These are phyloP conservation scores for Drosophila eugracilis DNA, from an alignment of 1,140 invertebrate species.

Conservation along the genomic window DNA sequence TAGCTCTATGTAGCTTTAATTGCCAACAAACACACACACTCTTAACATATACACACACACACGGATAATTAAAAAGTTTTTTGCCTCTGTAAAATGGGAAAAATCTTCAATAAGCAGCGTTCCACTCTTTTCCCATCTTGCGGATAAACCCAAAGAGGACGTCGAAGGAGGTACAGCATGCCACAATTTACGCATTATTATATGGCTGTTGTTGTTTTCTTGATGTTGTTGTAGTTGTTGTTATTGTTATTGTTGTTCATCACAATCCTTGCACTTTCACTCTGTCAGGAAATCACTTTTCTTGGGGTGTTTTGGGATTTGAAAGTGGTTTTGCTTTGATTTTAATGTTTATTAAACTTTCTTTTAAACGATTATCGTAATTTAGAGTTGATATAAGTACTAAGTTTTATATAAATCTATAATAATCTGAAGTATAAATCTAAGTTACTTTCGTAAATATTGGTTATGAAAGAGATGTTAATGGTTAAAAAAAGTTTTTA, in stretches of 20 bases:
- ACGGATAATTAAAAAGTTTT: slow-evolving; percentile 49
- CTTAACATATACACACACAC: not conserved
- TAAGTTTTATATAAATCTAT: too few species aligned
- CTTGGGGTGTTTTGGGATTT: not conserved
- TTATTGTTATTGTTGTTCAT: slow-evolving; percentile 1
- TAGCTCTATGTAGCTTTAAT: slow-evolving; percentile 50
- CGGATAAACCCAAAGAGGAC: slow-evolving; percentile 14
- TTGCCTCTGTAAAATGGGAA: slow-evolving; percentile 27
- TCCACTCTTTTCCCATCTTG: not conserved
- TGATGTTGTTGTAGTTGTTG: not conserved
- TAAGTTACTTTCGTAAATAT: too few species aligned
- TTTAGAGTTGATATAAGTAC: too few species aligned
- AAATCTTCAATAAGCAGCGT: slow-evolving; percentile 42
- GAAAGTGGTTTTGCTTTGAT: not conserved
- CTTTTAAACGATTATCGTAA: too few species aligned
- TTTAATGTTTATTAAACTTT: too few species aligned
- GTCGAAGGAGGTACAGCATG: slow-evolving; percentile 26
- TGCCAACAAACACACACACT: slow-evolving; percentile 34
- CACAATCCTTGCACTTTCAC: slow-evolving; percentile 26
- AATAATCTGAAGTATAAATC: too few species aligned
- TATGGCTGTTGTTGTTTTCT: slow-evolving; percentile 21
- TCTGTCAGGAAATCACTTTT: not conserved
- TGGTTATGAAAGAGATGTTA: too few species aligned
- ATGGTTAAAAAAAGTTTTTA: too few species aligned
- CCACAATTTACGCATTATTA: slow-evolving; percentile 66